Conservation (phyloP, 2,888 invertebrate species). For the Litoditis marina region DNA sequence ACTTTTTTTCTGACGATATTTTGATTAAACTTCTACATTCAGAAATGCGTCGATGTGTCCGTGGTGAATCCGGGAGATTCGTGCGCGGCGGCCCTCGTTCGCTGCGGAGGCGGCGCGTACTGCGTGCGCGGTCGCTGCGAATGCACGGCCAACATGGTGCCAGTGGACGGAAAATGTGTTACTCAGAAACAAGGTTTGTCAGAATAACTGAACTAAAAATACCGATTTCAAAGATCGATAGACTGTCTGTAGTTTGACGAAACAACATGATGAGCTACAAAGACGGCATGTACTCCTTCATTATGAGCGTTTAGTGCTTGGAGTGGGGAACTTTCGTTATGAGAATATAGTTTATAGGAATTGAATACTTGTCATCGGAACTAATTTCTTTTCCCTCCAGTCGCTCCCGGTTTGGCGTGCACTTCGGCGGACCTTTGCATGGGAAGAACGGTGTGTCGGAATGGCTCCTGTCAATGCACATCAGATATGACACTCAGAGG, state of each 20-base stretch:
- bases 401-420: constrained; percentile 38
- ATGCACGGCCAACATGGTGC: constrained; percentile 33
- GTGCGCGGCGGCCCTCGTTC: constrained; percentile 24
- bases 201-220: too few species aligned
- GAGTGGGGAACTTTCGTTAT: too few species aligned
- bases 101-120: constrained; percentile 37
- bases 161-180: constrained; percentile 33
- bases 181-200: constrained; percentile 27
- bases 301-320: too few species aligned
- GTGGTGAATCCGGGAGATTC: constrained; percentile 30
- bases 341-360: too few species aligned
- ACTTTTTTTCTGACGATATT: background rate
- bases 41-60: constrained; percentile 22
- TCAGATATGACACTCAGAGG: constrained; percentile 20
- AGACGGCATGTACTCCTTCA: too few species aligned
- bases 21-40: too few species aligned
- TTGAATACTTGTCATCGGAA: background rate
- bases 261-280: too few species aligned
- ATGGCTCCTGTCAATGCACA: constrained; percentile 40
- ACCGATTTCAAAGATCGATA: too few species aligned
- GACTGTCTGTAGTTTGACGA: too few species aligned
- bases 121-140: constrained; percentile 38
- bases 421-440: constrained; percentile 32
- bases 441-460: constrained; percentile 52
- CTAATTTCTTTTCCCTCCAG: constrained; percentile 17